These are phyloP conservation scores for Oryzias dopingdopingensis DNA, from an alignment of 2,797 vertebrate species.

Conservation along the genomic window DNA sequence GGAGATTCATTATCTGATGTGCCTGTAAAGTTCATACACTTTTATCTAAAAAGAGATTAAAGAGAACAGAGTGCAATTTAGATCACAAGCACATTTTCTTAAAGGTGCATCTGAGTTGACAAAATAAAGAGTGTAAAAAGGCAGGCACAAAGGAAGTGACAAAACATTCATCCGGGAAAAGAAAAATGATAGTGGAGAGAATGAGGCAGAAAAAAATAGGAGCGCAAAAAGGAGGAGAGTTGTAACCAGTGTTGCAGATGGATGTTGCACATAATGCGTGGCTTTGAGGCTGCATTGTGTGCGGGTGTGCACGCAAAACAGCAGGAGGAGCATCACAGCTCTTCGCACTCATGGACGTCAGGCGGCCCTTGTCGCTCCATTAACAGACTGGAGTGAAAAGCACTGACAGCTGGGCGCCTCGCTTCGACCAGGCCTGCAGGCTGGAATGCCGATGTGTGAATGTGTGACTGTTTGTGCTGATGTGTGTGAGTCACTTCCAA, in stretches of 20 bases:
- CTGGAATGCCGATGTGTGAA: constrained; percentile 28
- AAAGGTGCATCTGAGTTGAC: too few species aligned
- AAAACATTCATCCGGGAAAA: too few species aligned
- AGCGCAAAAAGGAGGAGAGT: not conserved
- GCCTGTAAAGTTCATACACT: too few species aligned
- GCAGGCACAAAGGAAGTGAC: too few species aligned
- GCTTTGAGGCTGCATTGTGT: constrained; percentile 13
- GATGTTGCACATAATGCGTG: constrained; percentile 20
- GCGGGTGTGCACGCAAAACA: constrained; percentile 4
- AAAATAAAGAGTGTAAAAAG: too few species aligned
- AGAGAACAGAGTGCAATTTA: too few species aligned
- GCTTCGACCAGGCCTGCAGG: constrained; percentile 30
- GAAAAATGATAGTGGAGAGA: too few species aligned
- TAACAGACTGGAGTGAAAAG: constrained; percentile 40
- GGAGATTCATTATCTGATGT: too few species aligned
- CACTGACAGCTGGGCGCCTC: constrained; percentile 39
- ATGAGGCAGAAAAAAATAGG: not conserved
- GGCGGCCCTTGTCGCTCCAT: constrained; percentile 24
- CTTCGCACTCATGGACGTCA: constrained; percentile 16
- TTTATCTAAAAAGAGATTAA: too few species aligned
- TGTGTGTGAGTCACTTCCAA: not conserved
- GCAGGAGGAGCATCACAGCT: constrained; percentile 12
- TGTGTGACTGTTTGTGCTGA: constrained; percentile 6
- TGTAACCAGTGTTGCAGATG: constrained; percentile 26
- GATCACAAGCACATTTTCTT: too few species aligned